These are phyloP conservation scores for Magallana gigas DNA, from an alignment of 1,140 invertebrate species.

Conservation along the genomic window DNA sequence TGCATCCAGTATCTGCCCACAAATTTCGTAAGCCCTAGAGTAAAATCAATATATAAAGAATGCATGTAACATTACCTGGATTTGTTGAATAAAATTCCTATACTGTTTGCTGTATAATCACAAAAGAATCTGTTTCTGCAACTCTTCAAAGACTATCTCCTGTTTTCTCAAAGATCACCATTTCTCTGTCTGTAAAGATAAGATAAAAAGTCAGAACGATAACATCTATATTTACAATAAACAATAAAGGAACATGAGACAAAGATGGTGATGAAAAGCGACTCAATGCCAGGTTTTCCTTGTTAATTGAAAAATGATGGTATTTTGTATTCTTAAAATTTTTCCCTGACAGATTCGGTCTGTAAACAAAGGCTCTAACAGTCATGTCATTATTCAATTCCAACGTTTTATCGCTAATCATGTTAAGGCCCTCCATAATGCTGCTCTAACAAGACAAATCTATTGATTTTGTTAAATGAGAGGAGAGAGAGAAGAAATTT, in stretches of 20 bases:
- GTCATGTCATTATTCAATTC: conserved; percentile 28
- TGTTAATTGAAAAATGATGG: not conserved
- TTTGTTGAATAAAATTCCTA: conserved; percentile 2
- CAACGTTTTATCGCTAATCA: conserved; percentile 22
- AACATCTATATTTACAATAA: not conserved
- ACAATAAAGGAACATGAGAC: not conserved
- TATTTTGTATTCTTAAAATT: not conserved
- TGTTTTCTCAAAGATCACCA: not conserved
- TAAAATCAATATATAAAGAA: conserved; percentile 13
- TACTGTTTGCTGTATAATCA: conserved; percentile 10
- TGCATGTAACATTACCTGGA: not conserved
- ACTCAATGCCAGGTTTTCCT: not conserved
- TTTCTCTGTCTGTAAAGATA: conserved; percentile 1
- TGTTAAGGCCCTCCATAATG: conserved; percentile 9
- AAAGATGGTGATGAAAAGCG: not conserved
- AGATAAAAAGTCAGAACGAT: not conserved
- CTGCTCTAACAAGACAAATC: conserved; percentile 7
- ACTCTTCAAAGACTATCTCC: not conserved
- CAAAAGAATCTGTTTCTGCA: not conserved
- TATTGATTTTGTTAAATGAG: conserved; percentile 24
- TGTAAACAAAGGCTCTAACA: not conserved
- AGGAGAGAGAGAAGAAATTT: conserved; percentile 15
- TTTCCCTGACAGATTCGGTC: conserved; percentile 2
- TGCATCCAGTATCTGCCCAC: not conserved
- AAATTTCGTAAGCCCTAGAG: not conserved